Evolutionary conservation across 2,797 vertebrate genomes (phyloP).

Genomic region (Pseudopleuronectes americanus): DNA sequence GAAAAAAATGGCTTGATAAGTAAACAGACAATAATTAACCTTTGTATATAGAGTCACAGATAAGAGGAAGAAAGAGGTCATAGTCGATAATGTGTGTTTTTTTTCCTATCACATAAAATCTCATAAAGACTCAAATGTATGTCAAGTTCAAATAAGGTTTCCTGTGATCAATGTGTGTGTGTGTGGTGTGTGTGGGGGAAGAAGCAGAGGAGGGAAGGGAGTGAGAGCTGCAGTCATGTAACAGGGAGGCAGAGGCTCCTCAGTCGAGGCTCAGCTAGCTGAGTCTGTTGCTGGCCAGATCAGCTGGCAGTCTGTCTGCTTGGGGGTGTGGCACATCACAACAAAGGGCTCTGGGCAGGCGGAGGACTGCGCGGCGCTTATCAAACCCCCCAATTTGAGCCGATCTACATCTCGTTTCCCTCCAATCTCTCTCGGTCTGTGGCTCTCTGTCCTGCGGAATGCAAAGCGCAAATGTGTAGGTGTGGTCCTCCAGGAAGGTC

Average conservation of each 20-base stretch:
- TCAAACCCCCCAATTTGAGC: slow-evolving; percentile 74
- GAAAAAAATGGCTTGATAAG: background rate
- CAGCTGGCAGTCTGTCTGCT: slow-evolving; percentile 86
- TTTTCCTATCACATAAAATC: too few species aligned
- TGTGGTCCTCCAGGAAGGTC: slow-evolving; percentile 53
- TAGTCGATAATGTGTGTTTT: too few species aligned
- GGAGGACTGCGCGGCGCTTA: slow-evolving; percentile 76
- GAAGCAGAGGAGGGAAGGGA: slow-evolving; percentile 6
- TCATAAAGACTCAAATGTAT: slow-evolving; percentile 27
- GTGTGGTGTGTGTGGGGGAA: background rate
- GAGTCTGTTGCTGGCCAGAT: slow-evolving; percentile 93
- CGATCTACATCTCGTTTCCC: slow-evolving; percentile 43
- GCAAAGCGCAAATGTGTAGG: slow-evolving; percentile 52
- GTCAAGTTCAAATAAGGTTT: slow-evolving; percentile 38
- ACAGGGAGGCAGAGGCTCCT: slow-evolving; percentile 54
- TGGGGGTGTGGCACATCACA: slow-evolving; percentile 89
- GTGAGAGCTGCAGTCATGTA: slow-evolving; percentile 54
- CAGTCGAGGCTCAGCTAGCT: slow-evolving; percentile 86
- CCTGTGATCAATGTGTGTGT: slow-evolving; percentile 13
- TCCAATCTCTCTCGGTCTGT: background rate
- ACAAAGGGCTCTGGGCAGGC: slow-evolving; percentile 86
- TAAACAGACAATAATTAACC: too few species aligned
- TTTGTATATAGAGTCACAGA: background rate
- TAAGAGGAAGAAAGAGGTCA: background rate
- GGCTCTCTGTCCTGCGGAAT: slow-evolving; percentile 56